Evolutionary conservation across 2,797 vertebrate species (phyloP), one percentile per base, ranked within the genome.

Genomic region (Gymnocypris eckloni): DNA sequence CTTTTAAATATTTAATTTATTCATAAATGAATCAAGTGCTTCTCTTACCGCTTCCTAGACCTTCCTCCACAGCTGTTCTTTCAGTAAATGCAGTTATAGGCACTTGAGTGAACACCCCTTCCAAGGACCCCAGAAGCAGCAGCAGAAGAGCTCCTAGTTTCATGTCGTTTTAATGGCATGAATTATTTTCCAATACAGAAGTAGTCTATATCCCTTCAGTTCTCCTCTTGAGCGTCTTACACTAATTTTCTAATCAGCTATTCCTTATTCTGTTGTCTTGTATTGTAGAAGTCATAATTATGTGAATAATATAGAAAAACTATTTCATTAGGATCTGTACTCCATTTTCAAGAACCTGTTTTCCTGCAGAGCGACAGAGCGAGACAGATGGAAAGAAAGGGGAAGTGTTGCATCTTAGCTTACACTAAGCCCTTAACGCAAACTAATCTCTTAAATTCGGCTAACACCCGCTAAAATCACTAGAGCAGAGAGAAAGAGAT

Each of bases 1-100:
- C 79, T 28, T 48, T 80, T 20, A 84, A 20, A 67, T n/a, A 8
- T 22, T 10, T 71, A 41, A 6, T 22, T 22, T 1, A 75, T 33
- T 50, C 59, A 41, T 43, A 12, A 18, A 16, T 25, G 79, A 56
- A 39, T 67, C 2, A 48, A 79, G 78, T 33, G 48, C 12, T 50
- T 9, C 15, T 66, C 90, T 90, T 93, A 95, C 94, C 95, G 84
- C 93, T 95, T 87, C 93, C 91, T 92, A 94, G 92, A 79, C 89
- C 90, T 48, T 91, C 90, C 79, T 88, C 85, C 12, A 90, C 61
- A 85, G 71, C 12, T 25, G n/a, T 56, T 39, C 33, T 71, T 37
- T 73, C 79, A 41, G 79, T 73, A n/a, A 73, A 33, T 82, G 67
- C n/a, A 64, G 75, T 50, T 67, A 72, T 89, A 83, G 91, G 89